Base-by-base conservation (phyloP, 2,797 vertebrate genomes). In the Anableps anableps region DNA sequence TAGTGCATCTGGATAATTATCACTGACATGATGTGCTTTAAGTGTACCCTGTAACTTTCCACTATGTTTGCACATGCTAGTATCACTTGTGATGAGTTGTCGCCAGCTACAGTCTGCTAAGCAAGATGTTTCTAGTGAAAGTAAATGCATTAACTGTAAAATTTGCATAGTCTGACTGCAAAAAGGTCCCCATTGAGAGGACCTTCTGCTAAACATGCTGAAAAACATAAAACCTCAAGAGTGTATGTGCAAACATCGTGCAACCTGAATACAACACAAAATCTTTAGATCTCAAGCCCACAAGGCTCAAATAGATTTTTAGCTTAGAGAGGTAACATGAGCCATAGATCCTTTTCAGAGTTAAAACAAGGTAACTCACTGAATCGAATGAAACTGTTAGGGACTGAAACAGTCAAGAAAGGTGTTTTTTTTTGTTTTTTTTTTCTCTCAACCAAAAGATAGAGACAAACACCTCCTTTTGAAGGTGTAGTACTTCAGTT, bases 201-300 rank as follows among this genome's bases (percentile, higher is more conserved):
- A 94, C 95, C 89, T 93, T 93, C 88, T 78, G 86, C 89, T 94
- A 31, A 95, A 95, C 90, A 93, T 93, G 94, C 94, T 95, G 95
- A 95, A 92, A 81, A 86, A 93, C 91, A 86, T n/a, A 85, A 92
- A 93, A 93, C 78, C 86, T 92, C 83, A 41, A 86, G 91, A 90
- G 90, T 89, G 93, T 93, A 93, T 88, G 87, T n/a, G 84, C 89
- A 81, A 85, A 86, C 88, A 88, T 81, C 90, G 89, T 93, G 91
- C 88, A 91, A 92, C 88, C 91, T 93, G 92, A 93, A 90, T 93
- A 93, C 95, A 94, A 93, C 87, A 88, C 88, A 88, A 93, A 95
- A 95, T 95, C 94, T 94, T 92, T 91, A 94, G 89, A 91, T 87
- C 86, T 88, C 76, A 78, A 82, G 83, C 88, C 90, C 82, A 88